Percentiles rank a stretch among this genome's conserved stretches.
phyloP scores from a whole-genome alignment of 2,888 invertebrate species.

The Hyles lineata region DNA sequence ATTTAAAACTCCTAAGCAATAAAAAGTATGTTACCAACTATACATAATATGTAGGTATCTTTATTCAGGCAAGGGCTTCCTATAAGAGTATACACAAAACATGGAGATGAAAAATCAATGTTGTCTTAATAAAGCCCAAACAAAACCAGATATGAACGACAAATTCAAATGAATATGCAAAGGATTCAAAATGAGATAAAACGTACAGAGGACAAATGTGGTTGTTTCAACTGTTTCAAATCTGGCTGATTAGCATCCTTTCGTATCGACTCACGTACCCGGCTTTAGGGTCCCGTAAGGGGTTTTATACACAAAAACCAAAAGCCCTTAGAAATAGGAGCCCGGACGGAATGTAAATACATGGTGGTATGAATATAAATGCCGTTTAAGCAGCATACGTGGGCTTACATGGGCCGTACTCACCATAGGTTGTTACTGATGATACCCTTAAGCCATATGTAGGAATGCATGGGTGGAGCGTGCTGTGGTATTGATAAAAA shows the following conservation, averaged over 20 bases:
- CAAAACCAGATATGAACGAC: background rate
- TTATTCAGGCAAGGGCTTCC: too few species aligned
- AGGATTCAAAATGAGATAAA: conserved; percentile 14
- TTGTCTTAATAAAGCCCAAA: background rate
- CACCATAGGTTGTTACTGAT: conserved; percentile 25
- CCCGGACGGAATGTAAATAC: conserved; percentile 80
- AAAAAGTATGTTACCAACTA: too few species aligned
- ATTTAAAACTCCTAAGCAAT: too few species aligned
- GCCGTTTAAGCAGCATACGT: conserved; percentile 66
- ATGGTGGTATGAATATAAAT: conserved; percentile 83
- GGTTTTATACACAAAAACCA: conserved; percentile 47
- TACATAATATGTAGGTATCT: too few species aligned
- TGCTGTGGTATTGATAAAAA: conserved; percentile 5
- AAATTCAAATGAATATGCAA: background rate
- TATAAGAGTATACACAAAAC: too few species aligned
- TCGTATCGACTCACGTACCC: conserved; percentile 41
- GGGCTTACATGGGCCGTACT: conserved; percentile 30
- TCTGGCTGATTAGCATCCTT: conserved; percentile 41
- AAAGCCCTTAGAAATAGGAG: conserved; percentile 61
- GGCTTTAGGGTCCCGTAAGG: conserved; percentile 40
- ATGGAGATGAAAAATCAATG: background rate
- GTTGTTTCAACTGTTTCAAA: conserved; percentile 31
- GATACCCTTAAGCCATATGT: conserved; percentile 3
- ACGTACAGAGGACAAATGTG: background rate
- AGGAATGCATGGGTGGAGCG: conserved; percentile 13